A percentile compares a stretch with the other conserved stretches of the same genome.
phyloP scores from a whole-genome alignment of 2,888 invertebrate species.

The Helicoverpa assulta region DNA sequence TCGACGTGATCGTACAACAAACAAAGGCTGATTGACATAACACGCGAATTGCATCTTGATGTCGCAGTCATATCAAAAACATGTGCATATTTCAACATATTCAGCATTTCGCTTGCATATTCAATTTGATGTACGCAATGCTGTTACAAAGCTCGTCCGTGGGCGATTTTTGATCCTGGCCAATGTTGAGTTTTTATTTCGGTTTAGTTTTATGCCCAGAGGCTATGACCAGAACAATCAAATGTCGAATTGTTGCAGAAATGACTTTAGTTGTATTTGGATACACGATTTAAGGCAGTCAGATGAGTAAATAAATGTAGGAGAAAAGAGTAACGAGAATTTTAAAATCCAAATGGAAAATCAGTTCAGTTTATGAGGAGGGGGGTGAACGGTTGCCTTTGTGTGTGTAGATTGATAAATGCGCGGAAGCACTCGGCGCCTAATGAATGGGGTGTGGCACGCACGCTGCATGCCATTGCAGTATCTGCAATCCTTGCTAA shows the following conservation, averaged over 20 bases:
- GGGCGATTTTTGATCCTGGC: conserved; percentile 52
- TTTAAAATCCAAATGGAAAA: conserved; percentile 41
- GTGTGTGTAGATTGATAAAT: conserved; percentile 87
- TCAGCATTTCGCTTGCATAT: conserved; percentile 66
- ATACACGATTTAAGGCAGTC: not conserved
- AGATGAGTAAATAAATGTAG: not conserved
- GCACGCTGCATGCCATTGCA: conserved; percentile 83
- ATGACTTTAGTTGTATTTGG: not conserved
- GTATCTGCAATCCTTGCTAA: conserved; percentile 82
- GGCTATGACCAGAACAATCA: not conserved
- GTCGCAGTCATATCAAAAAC: conserved; percentile 59
- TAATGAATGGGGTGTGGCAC: conserved; percentile 90
- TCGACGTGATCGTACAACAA: conserved; percentile 36
- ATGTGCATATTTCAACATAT: conserved; percentile 67
- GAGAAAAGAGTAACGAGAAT: not conserved
- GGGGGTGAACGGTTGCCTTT: conserved; percentile 72
- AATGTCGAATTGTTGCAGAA: not conserved
- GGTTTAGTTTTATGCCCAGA: conserved; percentile 41
- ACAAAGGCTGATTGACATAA: conserved; percentile 51
- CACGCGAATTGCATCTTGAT: conserved; percentile 61
- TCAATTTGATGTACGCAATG: conserved; percentile 64
- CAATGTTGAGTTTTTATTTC: conserved; percentile 52
- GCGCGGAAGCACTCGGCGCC: conserved; percentile 88
- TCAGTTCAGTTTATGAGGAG: conserved; percentile 57
- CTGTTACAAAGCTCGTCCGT: conserved; percentile 64